Evolutionary conservation across 1,140 invertebrate species (phyloP).

Genomic region (Hyposmocoma kahamanoa): DNA sequence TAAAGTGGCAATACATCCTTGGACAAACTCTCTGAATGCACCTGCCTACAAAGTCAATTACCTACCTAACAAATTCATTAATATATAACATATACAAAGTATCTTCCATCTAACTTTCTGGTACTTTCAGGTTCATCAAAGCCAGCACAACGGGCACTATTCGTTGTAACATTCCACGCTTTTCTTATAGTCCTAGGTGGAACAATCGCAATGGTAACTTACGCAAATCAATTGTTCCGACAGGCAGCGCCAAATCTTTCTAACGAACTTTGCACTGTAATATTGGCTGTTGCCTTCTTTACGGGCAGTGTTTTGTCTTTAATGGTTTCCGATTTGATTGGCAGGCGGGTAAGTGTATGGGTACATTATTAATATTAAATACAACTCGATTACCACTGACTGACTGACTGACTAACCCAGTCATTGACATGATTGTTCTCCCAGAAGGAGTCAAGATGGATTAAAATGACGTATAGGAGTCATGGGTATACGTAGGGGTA

Average conservation of each 20-base stretch:
- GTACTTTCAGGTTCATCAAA: background rate
- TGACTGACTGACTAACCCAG: too few species aligned
- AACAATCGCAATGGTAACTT: conserved; percentile 15
- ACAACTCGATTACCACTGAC: too few species aligned
- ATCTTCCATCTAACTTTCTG: background rate
- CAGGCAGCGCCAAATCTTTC: conserved; percentile 18
- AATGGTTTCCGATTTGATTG: conserved; percentile 12
- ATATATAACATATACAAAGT: too few species aligned
- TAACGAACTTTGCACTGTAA: conserved; percentile 18
- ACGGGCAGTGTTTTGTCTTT: conserved; percentile 5
- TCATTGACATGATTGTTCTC: too few species aligned
- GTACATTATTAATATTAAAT: background rate
- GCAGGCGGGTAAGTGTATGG: conserved; percentile 17
- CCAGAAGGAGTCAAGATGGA: too few species aligned
- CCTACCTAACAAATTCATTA: too few species aligned
- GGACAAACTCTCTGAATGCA: too few species aligned
- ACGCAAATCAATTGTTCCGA: conserved; percentile 17
- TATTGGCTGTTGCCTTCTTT: conserved; percentile 10
- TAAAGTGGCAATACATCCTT: too few species aligned
- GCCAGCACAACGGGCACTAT: conserved; percentile 9
- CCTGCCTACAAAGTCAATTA: too few species aligned
- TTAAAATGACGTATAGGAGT: too few species aligned
- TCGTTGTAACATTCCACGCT: background rate
- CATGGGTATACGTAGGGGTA: too few species aligned
- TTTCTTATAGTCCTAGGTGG: conserved; percentile 13